Conservation (phyloP, 1,140 invertebrate genomes). For the Heliconius nattereri region DNA sequence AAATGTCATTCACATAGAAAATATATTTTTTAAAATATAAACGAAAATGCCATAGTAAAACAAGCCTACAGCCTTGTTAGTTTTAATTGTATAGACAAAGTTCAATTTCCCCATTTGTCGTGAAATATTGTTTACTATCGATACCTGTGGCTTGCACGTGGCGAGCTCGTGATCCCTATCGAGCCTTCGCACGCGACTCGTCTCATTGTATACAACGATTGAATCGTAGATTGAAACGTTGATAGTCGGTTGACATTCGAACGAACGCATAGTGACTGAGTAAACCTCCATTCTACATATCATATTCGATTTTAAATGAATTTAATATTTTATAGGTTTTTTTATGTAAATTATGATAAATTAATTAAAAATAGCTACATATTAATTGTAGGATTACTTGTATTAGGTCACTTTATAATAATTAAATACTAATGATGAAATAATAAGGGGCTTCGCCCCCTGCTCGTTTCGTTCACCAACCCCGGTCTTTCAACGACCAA, state of each 20-base stretch:
- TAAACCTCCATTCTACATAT: constrained; percentile 23
- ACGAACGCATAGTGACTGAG: constrained; percentile 17
- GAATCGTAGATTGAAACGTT: constrained; percentile 46
- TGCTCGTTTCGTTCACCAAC: too few species aligned
- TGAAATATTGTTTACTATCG: constrained; percentile 35
- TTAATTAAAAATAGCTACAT: background rate
- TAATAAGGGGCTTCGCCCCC: too few species aligned
- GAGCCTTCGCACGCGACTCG: constrained; percentile 40
- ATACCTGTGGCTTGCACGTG: constrained; percentile 35
- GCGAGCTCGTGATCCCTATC: constrained; percentile 33
- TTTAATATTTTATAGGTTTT: background rate
- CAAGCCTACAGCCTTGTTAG: background rate
- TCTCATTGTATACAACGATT: constrained; percentile 42
- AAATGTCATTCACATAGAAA: too few species aligned
- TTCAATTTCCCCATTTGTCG: constrained; percentile 24
- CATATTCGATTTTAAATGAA: background rate
- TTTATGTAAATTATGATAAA: background rate
- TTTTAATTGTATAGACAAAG: background rate
- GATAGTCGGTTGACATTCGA: constrained; percentile 36
- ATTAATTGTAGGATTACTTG: background rate
- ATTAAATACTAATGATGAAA: too few species aligned
- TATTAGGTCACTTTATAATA: background rate
- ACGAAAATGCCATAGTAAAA: too few species aligned
- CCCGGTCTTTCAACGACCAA: too few species aligned
- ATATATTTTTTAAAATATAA: too few species aligned